A percentile compares a stretch with the other conserved stretches of the same genome.
Conservation (phyloP, 2,797 vertebrate species). For the Dermochelys coriacea region DNA sequence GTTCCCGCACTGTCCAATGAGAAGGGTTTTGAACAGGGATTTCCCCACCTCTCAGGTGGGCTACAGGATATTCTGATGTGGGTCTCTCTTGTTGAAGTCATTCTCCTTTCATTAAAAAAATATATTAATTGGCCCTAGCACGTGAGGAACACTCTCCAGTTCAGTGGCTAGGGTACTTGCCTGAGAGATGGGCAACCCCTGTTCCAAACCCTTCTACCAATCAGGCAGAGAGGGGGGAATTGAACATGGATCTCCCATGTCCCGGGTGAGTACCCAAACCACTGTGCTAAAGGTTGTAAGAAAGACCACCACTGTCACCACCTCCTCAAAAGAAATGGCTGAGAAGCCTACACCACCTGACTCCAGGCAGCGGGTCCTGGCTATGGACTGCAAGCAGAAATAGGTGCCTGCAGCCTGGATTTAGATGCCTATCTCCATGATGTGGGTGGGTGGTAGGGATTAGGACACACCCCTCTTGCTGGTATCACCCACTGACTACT, state of each 20-base stretch:
- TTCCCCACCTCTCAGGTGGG: not conserved
- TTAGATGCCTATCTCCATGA: not conserved
- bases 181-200: too few relatives aligned
- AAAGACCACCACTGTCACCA: not conserved
- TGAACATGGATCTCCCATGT: too few relatives aligned
- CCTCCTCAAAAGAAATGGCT: not conserved
- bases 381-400: not conserved
- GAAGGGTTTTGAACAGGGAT: not conserved
- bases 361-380: not conserved
- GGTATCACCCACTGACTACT: not conserved
- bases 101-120: not conserved
- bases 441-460: not conserved
- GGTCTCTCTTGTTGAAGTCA: not conserved
- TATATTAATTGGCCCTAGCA: not conserved
- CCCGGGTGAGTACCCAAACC: too few relatives aligned
- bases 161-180: too few relatives aligned
- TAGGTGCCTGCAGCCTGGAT: not conserved
- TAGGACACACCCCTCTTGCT: not conserved
- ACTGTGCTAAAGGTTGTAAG: not conserved
- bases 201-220: too few relatives aligned
- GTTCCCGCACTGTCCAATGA: not conserved
- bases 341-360: not conserved
- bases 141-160: too few relatives aligned
- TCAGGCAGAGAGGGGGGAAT: too few relatives aligned
- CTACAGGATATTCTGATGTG: not conserved